Conservation (phyloP, 2,797 vertebrate species). For the Mus caroli region DNA sequence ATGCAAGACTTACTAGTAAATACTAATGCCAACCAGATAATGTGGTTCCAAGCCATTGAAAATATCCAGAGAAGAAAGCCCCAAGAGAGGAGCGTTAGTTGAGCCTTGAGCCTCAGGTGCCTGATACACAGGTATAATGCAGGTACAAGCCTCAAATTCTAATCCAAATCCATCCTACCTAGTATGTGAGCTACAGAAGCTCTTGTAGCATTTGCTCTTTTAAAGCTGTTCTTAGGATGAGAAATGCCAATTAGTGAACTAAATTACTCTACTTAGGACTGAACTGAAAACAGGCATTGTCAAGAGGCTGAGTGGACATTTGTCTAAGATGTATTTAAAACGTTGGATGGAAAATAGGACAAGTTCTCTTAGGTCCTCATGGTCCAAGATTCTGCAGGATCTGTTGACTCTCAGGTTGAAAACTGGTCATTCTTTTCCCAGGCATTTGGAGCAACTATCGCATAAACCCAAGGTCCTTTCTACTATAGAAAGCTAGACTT, state of each 20-base stretch:
- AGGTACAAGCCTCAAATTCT: background rate
- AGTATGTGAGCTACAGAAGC: background rate
- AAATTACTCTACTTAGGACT: background rate
- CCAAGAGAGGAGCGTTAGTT: background rate
- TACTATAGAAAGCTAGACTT: background rate
- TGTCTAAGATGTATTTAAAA: background rate
- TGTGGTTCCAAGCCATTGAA: background rate
- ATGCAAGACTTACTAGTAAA: background rate
- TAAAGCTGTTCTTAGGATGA: constrained; percentile 22
- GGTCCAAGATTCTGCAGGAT: background rate
- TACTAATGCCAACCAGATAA: background rate
- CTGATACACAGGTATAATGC: background rate
- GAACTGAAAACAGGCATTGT: constrained; percentile 18
- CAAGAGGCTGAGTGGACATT: background rate
- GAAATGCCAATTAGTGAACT: background rate
- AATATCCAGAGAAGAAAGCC: background rate
- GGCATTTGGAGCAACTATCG: background rate
- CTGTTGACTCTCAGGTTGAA: background rate
- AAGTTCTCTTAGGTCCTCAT: background rate
- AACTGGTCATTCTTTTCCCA: background rate
- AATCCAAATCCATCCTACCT: background rate
- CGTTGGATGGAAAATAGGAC: rapidly evolving
- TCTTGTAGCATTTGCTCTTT: background rate
- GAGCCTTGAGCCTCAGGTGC: background rate
- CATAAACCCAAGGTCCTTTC: background rate